These are phyloP conservation scores for Pyrrhura leucotis DNA, from an alignment of 2,797 vertebrate genomes.

Conservation along the genomic window DNA sequence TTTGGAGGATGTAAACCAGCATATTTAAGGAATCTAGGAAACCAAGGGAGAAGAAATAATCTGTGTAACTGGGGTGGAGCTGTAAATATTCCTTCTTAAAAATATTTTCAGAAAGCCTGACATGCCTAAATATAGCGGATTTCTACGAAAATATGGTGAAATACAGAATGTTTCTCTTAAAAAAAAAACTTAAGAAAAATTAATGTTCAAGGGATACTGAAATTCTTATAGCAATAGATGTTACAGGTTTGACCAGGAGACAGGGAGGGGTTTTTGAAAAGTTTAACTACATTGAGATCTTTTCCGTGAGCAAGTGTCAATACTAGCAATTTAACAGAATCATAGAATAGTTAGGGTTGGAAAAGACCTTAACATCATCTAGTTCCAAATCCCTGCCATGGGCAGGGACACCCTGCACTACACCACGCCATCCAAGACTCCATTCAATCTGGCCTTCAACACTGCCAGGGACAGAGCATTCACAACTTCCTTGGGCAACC, in stretches of 20 bases:
- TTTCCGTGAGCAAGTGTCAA: background rate
- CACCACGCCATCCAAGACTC: background rate
- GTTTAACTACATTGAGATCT: background rate
- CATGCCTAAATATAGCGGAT: background rate
- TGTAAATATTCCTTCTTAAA: background rate
- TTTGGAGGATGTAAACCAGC: background rate
- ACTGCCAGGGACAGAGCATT: background rate
- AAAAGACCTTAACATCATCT: background rate
- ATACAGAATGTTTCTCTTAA: background rate
- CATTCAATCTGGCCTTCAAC: background rate
- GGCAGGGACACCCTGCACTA: background rate
- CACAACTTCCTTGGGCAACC: background rate
- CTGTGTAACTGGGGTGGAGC: background rate
- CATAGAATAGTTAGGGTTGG: background rate
- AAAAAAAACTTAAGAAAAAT: background rate
- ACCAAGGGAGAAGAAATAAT: background rate
- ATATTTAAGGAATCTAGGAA: background rate
- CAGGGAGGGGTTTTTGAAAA: background rate
- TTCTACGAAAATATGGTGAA: background rate
- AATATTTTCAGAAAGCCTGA: background rate
- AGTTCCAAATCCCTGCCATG: background rate
- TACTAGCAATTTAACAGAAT: background rate
- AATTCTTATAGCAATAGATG: background rate
- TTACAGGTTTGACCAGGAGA: background rate
- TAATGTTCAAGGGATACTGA: background rate